Percentiles rank a stretch among this genome's conserved stretches.
Conservation (phyloP, 2,113 vertebrate genomes). For the Pseudopodoces humilis region DNA sequence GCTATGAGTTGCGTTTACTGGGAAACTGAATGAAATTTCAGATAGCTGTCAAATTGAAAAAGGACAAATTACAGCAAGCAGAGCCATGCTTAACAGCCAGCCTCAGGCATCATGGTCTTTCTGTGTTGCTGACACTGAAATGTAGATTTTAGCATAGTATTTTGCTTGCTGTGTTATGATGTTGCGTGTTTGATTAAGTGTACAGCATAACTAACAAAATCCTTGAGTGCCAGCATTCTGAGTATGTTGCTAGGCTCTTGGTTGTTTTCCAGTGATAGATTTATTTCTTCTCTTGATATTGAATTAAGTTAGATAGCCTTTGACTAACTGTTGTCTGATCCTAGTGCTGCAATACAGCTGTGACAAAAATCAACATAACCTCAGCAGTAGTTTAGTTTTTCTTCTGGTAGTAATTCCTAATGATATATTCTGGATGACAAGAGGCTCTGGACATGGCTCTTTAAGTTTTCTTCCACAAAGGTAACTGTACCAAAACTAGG, state of each 20-base stretch:
- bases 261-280: not conserved
- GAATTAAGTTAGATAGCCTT: constrained; percentile 1
- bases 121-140: not conserved
- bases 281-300: not conserved
- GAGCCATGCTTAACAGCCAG: not conserved
- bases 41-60: not conserved
- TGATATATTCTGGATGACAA: not conserved
- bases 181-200: not conserved
- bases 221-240: not conserved
- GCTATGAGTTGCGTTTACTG: not conserved
- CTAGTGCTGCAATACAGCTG: not conserved
- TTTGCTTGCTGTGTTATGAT: not conserved
- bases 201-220: not conserved
- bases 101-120: not conserved
- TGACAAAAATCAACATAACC: not conserved
- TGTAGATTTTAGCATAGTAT: not conserved
- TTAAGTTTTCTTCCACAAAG: not conserved
- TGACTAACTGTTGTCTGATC: not conserved
- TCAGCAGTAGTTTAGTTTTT: not conserved
- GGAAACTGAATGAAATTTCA: not conserved
- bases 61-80: not conserved
- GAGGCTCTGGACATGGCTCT: not conserved
- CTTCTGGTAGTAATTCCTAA: not conserved
- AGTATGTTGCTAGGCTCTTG: not conserved
- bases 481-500: not conserved